Conservation (phyloP, 2,113 vertebrate species). For the Sapajus apella region DNA sequence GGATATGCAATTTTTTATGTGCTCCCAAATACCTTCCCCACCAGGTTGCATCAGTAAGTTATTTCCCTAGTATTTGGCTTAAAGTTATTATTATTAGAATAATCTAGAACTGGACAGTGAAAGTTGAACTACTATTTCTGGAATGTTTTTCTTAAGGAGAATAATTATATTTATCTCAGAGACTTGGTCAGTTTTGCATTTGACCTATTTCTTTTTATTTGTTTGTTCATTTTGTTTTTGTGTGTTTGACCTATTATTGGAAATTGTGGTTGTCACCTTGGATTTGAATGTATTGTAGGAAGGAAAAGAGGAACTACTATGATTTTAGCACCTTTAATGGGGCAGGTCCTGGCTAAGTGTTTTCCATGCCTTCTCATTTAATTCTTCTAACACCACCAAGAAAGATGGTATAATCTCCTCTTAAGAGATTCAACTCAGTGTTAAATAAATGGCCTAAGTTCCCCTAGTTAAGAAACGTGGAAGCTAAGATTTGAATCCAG, state of each 20-base stretch:
- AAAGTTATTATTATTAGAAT: background rate
- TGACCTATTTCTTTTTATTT: background rate
- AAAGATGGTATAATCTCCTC: background rate
- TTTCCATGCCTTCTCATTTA: background rate
- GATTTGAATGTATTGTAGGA: background rate
- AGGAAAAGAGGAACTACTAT: background rate
- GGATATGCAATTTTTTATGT: background rate
- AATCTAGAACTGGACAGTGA: background rate
- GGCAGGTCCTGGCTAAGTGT: background rate
- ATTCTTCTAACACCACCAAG: background rate
- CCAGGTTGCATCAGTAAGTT: background rate
- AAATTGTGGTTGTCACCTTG: background rate
- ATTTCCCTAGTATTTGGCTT: background rate
- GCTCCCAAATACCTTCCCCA: background rate
- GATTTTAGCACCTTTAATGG: background rate
- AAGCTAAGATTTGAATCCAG: background rate
- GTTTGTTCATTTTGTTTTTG: no score
- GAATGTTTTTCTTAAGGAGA: background rate
- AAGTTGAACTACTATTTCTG: background rate
- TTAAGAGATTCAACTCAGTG: background rate
- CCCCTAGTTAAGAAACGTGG: background rate
- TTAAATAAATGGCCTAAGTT: background rate
- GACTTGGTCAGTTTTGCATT: background rate
- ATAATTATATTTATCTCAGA: background rate
- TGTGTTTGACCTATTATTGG: background rate